Base-by-base conservation (phyloP, 2,888 invertebrate species). In the Mythimna loreyi region DNA sequence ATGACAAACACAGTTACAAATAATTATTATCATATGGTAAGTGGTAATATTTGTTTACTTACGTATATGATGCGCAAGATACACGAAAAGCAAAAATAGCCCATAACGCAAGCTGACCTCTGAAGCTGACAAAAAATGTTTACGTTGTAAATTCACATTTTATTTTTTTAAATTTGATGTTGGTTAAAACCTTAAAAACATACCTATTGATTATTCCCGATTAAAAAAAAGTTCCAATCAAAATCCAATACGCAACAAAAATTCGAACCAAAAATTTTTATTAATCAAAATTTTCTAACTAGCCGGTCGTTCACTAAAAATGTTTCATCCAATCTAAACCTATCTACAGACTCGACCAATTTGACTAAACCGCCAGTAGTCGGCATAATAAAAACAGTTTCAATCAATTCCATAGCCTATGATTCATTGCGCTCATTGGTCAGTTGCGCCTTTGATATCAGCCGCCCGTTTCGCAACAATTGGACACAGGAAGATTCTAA, bases 401-500 rank as follows among this genome's bases (percentile, higher is more conserved):
- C 92, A 93, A 93, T 92, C 91, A 92, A 90, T 89, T 87, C 88
- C 85, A 85, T 84, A 72, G 84, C 85, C 82, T 82, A 89, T 94
- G 93, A 94, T 89, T 94, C 93, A 93, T 72, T 77, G 81, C 76
- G 84, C 84, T 90, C 87, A 93, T 92, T 93, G 89, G 91, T 83
- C 87, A 79, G 81, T 83, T 81, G 19, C 83, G 68, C 52, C 73
- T 89, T 92, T 92, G 92, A 93, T 82, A 88, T 86, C 80, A 83
- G 90, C 84, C 90, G 91, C 85, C 80, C 87, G 86, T 93, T 93
- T 92, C 87, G 89, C 91, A 91, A 92, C 89, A 91, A 89, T 92
- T 85, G 83, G 81, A 81, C 85, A 89, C 93, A 93, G 94, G 95
- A 94, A 94, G 92, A 91, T 91, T 89, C 92, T 94, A 94, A 95